phyloP scores from a whole-genome alignment of 2,113 vertebrate species.

The Tenebrosternarchus preto region DNA sequence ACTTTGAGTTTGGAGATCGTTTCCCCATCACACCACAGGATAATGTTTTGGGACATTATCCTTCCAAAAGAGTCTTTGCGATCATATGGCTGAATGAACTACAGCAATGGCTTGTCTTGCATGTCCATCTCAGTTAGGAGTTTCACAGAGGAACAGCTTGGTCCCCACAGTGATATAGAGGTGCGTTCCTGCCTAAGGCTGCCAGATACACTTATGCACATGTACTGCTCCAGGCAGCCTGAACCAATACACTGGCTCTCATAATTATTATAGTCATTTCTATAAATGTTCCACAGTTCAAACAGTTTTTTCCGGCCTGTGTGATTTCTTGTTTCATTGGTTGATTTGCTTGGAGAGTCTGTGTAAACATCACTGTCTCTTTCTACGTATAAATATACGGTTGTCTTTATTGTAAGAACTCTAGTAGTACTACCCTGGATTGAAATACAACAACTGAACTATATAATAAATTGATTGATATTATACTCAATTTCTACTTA shows the following conservation, averaged over 20 bases:
- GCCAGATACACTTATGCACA: neutral
- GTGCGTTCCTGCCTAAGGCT: conserved; percentile 32
- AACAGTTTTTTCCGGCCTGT: conserved; percentile 51
- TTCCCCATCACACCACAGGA: no score
- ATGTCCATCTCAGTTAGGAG: neutral
- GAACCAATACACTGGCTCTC: conserved; percentile 8
- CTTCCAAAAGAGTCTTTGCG: neutral
- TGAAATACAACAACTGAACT: conserved; percentile 44
- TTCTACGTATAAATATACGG: conserved; percentile 34
- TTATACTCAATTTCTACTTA: conserved; percentile 35
- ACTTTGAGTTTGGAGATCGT: no score
- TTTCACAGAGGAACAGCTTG: neutral
- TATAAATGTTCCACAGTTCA: conserved; percentile 21
- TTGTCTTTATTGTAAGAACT: conserved; percentile 47
- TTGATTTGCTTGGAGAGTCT: conserved; percentile 45
- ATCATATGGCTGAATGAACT: neutral
- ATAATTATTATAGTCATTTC: conserved; percentile 7
- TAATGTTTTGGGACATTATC: neutral
- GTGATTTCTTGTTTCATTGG: conserved; percentile 49
- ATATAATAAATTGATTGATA: conserved; percentile 25
- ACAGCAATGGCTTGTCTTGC: neutral
- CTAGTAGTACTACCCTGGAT: conserved; percentile 44
- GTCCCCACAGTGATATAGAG: conserved; percentile 45
- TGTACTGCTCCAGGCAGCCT: neutral
- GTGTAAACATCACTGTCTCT: conserved; percentile 49